Evolutionary conservation across 2,888 invertebrate genomes (phyloP), one percentile per base, ranked within the genome.

Genomic region (Sericinus montela): DNA sequence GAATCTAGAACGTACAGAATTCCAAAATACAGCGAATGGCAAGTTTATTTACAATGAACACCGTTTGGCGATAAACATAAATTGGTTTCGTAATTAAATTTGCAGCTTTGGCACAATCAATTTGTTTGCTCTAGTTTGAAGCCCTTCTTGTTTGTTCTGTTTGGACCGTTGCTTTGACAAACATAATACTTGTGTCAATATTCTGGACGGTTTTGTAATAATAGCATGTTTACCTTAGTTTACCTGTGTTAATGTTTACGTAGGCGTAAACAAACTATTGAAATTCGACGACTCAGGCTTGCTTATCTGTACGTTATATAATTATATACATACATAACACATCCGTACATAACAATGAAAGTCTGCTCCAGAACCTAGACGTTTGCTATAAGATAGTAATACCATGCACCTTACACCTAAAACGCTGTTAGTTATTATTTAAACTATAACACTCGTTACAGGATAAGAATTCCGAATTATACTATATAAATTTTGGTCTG

Each of bases 101-200:
- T 59, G 54, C 59, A 49, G 14, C 28, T 54, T 47, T 45, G 28
- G 45, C 40, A 43, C 29, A 48, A 32, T 32, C 50, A 57, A 59
- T 61, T 60, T 57, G 53, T 50, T 54, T 48, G 58, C 63, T 69
- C 64, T 63, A 67, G 69, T 76, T 74, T 63, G 62, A 60, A 58
- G 77, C 67, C 72, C 75, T 75, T 75, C 69, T 59, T 52, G 55
- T 62, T 30, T 30, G 29, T 3, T 1, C 47, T 56, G 58, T 69
- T 67, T 67, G 59, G 63, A 64, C 63, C 63, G 58, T 60, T 68
- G 62, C 65, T 62, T 63, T 66, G 65, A 66, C 68, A 65, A 61
- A 63, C 64, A 60, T 62, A 60, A 59, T 54, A 58, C 57, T 57
- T 64, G 46, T 48, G 59, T 62, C 59, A 62, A 62, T 60, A 56